These are phyloP conservation scores for Rhabdophis nuchalis DNA, from an alignment of 2,797 vertebrate species.

Conservation along the genomic window DNA sequence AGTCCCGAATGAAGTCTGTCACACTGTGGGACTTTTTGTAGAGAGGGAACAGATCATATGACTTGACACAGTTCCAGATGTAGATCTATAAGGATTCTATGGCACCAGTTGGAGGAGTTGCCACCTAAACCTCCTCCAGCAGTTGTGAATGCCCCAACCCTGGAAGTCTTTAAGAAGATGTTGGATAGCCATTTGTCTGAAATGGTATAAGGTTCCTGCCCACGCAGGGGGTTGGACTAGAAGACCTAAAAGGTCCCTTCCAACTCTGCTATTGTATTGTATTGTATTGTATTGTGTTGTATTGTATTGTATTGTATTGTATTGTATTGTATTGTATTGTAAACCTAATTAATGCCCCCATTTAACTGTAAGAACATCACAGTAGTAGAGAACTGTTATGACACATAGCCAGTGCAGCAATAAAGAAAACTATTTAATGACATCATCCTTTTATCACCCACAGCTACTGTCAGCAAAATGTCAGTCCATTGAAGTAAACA, in stretches of 20 bases:
- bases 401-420: neutral
- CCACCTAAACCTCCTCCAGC: no score
- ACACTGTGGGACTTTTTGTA: neutral
- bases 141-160: no score
- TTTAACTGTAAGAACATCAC: neutral
- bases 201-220: no score
- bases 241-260: no score
- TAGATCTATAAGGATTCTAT: neutral
- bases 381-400: neutral
- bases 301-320: no score
- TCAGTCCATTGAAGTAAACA: fast-evolving
- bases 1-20: neutral
- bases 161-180: no score
- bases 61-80: neutral
- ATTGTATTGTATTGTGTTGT: no score
- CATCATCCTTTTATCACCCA: constrained; percentile 7
- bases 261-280: no score
- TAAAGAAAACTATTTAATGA: neutral
- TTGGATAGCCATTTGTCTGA: no score
- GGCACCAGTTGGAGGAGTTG: neutral
- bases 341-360: neutral
- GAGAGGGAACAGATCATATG: neutral
- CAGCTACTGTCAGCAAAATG: constrained; percentile 12
- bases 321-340: no score
- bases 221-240: no score